Evolutionary conservation across 2,888 invertebrate species (phyloP).

Genomic region (Xestia rhomboidea): DNA sequence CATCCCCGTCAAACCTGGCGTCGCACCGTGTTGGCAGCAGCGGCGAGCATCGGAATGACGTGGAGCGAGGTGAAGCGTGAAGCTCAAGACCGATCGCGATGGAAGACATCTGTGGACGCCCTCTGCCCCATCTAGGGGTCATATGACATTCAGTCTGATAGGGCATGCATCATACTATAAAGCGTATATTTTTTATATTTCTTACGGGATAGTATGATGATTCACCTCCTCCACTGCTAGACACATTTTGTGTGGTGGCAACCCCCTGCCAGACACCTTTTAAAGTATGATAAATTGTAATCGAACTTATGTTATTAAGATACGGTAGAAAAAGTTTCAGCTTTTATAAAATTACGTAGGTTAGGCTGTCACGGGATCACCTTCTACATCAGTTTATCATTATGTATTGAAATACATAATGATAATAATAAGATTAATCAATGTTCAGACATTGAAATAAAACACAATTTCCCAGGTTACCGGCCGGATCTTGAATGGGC

Average conservation of each 20-base stretch:
- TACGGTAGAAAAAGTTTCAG: not conserved
- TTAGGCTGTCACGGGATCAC: not conserved
- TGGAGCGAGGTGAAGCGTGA: too few species aligned
- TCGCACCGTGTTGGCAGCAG: too few species aligned
- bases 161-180: too few species aligned
- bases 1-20: too few species aligned
- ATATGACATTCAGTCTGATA: too few species aligned
- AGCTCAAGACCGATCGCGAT: too few species aligned
- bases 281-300: not conserved
- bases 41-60: too few species aligned
- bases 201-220: not conserved
- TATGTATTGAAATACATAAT: too few species aligned
- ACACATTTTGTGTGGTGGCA: not conserved
- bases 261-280: not conserved
- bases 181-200: too few species aligned
- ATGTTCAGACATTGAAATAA: not conserved
- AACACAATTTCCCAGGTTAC: constrained; percentile 84
- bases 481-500: constrained; percentile 94
- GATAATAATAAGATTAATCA: not conserved
- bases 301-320: not conserved
- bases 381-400: not conserved
- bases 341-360: not conserved
- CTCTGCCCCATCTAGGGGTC: too few species aligned
- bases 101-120: too few species aligned
- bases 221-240: not conserved